These are phyloP conservation scores for Epistrophe grossulariae DNA, from an alignment of 2,888 invertebrate species.

Conservation along the genomic window DNA sequence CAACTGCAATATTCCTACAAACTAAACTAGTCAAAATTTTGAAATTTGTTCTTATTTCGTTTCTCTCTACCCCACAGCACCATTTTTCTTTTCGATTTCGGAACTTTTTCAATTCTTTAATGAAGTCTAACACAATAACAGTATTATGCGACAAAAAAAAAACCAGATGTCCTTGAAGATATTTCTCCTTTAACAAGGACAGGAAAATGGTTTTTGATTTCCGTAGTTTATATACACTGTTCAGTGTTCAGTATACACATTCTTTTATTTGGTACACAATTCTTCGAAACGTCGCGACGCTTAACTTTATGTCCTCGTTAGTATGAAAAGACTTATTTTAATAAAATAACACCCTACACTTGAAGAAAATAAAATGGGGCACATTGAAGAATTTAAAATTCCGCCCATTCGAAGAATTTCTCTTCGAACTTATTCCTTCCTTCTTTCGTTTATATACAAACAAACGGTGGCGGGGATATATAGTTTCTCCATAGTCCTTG, in stretches of 20 bases:
- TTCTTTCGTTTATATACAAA: conserved; percentile 1
- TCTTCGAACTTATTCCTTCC: neutral
- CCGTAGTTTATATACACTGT: neutral
- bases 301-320: neutral
- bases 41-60: neutral
- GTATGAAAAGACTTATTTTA: neutral
- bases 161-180: conserved; percentile 17
- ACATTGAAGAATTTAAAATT: conserved; percentile 40
- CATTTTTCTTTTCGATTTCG: neutral
- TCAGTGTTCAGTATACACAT: neutral
- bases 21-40: too few species aligned
- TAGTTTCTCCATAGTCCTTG: too few species aligned
- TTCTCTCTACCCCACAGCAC: neutral
- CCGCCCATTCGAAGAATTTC: conserved; percentile 44
- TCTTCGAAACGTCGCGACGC: neutral
- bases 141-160: conserved; percentile 5
- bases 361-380: neutral
- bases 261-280: neutral
- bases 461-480: neutral
- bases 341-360: neutral
- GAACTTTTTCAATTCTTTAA: neutral
- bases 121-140: neutral
- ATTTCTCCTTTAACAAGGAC: conserved; percentile 11
- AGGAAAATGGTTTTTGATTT: neutral
- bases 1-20: too few species aligned